These are phyloP conservation scores for Polymixis lichenea DNA, from an alignment of 2,888 invertebrate genomes.

Conservation along the genomic window DNA sequence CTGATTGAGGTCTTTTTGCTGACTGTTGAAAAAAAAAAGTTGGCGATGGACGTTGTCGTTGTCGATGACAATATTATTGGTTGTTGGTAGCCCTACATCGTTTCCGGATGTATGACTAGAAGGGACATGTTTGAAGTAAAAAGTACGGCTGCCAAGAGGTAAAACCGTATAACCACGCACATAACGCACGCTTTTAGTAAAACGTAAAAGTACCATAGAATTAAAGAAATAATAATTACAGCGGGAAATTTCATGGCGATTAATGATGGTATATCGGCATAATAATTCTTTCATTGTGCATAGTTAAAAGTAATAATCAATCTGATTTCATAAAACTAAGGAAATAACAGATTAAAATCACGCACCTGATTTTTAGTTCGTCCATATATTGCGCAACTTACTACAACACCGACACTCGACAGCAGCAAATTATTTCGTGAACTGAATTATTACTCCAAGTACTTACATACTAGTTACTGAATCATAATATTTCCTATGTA, in stretches of 20 bases:
- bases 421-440: slow-evolving; percentile 41
- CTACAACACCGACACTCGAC: slow-evolving; percentile 37
- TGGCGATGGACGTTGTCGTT: slow-evolving; percentile 64
- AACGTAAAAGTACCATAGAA: background rate
- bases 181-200: background rate
- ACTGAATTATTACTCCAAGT: slow-evolving; percentile 48
- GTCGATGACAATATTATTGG: slow-evolving; percentile 63
- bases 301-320: background rate
- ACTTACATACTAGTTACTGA: slow-evolving; percentile 40
- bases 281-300: background rate
- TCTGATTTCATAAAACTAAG: background rate
- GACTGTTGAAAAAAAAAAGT: slow-evolving; percentile 69
- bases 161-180: slow-evolving; percentile 5
- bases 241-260: background rate
- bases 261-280: background rate
- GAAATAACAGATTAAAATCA: slow-evolving; percentile 13
- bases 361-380: slow-evolving; percentile 49
- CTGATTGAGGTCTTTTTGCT: slow-evolving; percentile 79
- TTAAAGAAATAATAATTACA: background rate
- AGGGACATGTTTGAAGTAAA: slow-evolving; percentile 31
- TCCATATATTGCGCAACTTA: slow-evolving; percentile 43
- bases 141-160: slow-evolving; percentile 8
- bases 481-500: slow-evolving; percentile 50
- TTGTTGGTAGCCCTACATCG: slow-evolving; percentile 65
- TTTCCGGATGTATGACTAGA: slow-evolving; percentile 59